Base-by-base conservation (phyloP, 2,797 vertebrate species). In the Brachyalestes nurse region DNA sequence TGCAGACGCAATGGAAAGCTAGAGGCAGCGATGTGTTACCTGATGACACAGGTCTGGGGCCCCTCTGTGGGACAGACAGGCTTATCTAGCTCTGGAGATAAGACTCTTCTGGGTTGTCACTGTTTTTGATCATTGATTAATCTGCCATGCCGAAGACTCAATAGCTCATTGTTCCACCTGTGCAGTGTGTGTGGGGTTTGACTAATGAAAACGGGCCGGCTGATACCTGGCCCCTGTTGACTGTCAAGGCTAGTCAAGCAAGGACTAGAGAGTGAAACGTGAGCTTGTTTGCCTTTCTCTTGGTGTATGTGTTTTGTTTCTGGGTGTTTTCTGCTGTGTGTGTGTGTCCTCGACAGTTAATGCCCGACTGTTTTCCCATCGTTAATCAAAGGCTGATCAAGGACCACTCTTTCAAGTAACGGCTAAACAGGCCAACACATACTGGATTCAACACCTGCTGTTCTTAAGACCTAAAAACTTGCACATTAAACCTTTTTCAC, bases 381-480 rank as follows among this genome's bases (percentile, higher is more conserved):
- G 72, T 91, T 91, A 91, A 92, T 92, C 91, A 91, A 82, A 77
- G 64, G 72, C 86, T 91, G 91, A 93, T 94, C 87, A 93, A 92
- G 87, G 79, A 58, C 72, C 12, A 13, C 28, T 85, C 75, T 80
- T 53, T 7, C 10, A 8, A n/a, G 1, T 28, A 40, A 23, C 13
- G 1, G 62, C 34, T 65, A 19, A 65, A 65, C 28, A 40, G 7
- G 34, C 34, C 28, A 40, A 40, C 19, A 45, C 10, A 13, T 13
- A 8, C 16, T 64, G 23, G 60, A 25, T 62, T 62, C 13, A 28
- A 65, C 0, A 8, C 13, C 12, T 51, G 12, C 12, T 47, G 12
- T 47, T 40, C 2, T 38, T 34, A 19, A 40, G 40, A 16, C 16
- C 17, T 40, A 65, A 40, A 9, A 21, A 42, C 17, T 45, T 21